Evolutionary conservation across 2,113 vertebrate genomes (phyloP), one percentile per base, ranked within the genome.

Genomic region (Mustelus asterias): DNA sequence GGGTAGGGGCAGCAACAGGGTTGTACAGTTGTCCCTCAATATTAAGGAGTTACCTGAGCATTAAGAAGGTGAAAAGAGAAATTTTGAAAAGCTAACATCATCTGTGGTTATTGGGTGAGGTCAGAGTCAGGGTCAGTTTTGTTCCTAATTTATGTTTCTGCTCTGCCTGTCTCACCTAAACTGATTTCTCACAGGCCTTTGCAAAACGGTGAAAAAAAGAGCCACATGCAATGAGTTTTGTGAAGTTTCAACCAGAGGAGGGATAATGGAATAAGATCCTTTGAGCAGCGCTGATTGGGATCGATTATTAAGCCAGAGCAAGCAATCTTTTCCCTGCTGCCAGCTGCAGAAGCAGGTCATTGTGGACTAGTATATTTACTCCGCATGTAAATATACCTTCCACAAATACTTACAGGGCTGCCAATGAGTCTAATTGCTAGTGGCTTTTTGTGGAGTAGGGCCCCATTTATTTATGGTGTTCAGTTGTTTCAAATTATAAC

Each of bases 401-500:
- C n/a, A 93, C 67, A 93, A 37, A 65, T 93, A 37, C 60, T 65
- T 65, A n/a, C 20, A 20, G 18, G 60, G 89, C 60, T 93, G 33
- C 89, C 60, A n/a, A 29, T 92, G 88, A 67, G 33, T 37, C 88
- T 67, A 65, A 93, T 93, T 93, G 60, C 60, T 65, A 65, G 60
- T 93, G 89, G 33, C 33, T 93, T n/a, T 93, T 37, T 93, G n/a
- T 93, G n/a, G 89, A 93, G 33, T 65, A 37, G 89, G 88, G 89
- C 60, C 89, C 60, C 60, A 41, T 67, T 93, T 93, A 65, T 22
- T 65, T 37, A 65, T 58, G 26, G 16, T 65, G 33, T 93, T 65
- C 89, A 93, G 60, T 93, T 93, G 89, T 93, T 93, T 65, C 18
- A 93, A 93, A 67, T 93, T 93, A 93, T 65, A 65, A n/a, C 14